A percentile compares a stretch with the other conserved stretches of the same genome.
Conservation (phyloP, 2,888 invertebrate genomes). For the Ennomos fuscantarius region DNA sequence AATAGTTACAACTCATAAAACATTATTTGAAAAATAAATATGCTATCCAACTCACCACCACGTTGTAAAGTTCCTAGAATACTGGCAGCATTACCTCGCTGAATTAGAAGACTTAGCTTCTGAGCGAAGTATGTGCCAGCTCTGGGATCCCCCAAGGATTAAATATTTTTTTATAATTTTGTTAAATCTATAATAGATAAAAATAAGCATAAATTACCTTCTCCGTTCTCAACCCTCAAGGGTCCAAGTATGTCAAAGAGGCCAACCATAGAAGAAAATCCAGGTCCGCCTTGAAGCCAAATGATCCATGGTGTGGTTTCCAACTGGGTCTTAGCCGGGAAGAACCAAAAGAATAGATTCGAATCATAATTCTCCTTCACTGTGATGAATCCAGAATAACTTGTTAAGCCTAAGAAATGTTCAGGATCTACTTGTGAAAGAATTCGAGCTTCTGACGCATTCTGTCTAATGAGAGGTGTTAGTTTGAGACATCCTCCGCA, state of each 20-base stretch:
- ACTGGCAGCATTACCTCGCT: too few relatives aligned
- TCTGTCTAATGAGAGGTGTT: conserved; percentile 24
- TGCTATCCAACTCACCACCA: too few relatives aligned
- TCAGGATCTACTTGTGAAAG: conserved; percentile 24
- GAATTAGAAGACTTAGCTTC: too few relatives aligned
- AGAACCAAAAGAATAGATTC: conserved; percentile 93
- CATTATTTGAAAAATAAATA: too few relatives aligned
- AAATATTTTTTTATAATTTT: too few relatives aligned
- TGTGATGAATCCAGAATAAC: conserved; percentile 81
- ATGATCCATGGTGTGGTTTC: conserved; percentile 87
- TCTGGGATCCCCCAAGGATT: too few relatives aligned
- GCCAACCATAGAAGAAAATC: conserved; percentile 81
- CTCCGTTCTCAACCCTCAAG: conserved; percentile 45
- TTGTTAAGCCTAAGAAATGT: conserved; percentile 46
- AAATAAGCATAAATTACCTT: too few relatives aligned
- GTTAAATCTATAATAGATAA: too few relatives aligned
- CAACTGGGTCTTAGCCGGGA: conserved; percentile 75
- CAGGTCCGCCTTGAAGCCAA: conserved; percentile 95
- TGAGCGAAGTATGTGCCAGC: too few relatives aligned
- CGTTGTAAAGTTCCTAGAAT: too few relatives aligned
- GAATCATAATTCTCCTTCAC: conserved; percentile 88
- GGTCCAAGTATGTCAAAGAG: conserved; percentile 61
- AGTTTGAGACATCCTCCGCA: conserved; percentile 27
- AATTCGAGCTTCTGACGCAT: conserved; percentile 10
- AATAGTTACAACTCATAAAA: too few relatives aligned